Evolutionary conservation across 2,113 vertebrate genomes (phyloP).

Genomic region (Gopherus flavomarginatus): DNA sequence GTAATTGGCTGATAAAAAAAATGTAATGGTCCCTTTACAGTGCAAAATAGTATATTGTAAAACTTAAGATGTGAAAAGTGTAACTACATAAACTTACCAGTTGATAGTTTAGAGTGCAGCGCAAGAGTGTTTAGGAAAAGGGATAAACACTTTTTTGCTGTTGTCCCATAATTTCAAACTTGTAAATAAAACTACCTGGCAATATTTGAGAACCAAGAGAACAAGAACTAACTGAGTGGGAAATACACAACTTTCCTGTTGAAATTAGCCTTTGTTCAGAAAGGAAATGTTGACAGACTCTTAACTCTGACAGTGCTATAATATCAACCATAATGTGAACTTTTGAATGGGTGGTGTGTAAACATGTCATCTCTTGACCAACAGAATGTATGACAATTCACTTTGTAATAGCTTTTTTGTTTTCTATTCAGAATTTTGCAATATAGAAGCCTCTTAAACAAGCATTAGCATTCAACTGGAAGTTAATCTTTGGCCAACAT

Average conservation of each 20-base stretch:
- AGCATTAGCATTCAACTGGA: slow-evolving; percentile 22
- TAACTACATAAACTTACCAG: background rate
- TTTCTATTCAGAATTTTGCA: background rate
- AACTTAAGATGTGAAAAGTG: background rate
- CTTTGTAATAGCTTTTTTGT: background rate
- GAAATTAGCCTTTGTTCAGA: background rate
- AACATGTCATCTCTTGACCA: background rate
- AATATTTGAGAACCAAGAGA: background rate
- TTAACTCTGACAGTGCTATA: background rate
- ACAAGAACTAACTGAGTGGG: background rate
- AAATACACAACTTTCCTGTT: background rate
- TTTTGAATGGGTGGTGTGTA: too few species aligned
- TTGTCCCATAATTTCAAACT: background rate
- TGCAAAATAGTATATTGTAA: background rate
- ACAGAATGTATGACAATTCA: background rate
- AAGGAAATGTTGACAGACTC: background rate
- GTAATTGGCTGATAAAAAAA: background rate
- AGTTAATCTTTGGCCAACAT: background rate
- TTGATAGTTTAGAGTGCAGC: background rate
- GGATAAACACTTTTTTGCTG: background rate
- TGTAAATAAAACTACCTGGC: background rate
- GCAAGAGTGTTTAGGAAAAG: background rate
- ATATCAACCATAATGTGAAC: background rate
- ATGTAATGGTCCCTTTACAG: background rate
- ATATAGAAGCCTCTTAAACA: background rate